These are phyloP conservation scores for Netelia virgata DNA, from an alignment of 2,888 invertebrate species.

Conservation along the genomic window DNA sequence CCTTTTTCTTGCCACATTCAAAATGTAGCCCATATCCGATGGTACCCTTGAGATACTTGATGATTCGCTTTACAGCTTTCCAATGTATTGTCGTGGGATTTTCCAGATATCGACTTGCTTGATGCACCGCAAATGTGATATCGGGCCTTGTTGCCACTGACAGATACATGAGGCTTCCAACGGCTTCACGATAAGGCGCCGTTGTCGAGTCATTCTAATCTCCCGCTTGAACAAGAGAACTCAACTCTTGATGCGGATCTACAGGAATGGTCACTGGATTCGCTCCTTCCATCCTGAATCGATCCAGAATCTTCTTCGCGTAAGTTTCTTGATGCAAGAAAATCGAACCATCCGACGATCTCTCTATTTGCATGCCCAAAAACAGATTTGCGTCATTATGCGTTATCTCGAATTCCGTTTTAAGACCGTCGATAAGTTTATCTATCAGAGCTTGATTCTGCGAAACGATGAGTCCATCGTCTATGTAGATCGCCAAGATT, in stretches of 20 bases:
- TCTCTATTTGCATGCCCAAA: too few species aligned
- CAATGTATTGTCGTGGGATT: background rate
- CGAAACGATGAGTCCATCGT: too few species aligned
- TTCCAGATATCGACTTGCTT: background rate
- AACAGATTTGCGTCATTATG: too few species aligned
- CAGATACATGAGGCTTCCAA: background rate
- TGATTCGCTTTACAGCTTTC: conserved; percentile 54
- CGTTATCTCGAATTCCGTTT: too few species aligned
- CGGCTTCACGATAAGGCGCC: conserved; percentile 4
- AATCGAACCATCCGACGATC: background rate
- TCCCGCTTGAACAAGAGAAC: background rate
- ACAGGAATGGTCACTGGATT: background rate
- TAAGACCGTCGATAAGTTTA: too few species aligned
- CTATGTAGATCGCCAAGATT: too few species aligned
- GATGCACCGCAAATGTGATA: background rate
- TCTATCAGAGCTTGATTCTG: too few species aligned
- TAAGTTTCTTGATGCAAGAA: background rate
- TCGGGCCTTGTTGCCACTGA: conserved; percentile 6
- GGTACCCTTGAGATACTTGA: conserved; percentile 56
- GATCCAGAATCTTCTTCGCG: background rate
- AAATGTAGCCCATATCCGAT: conserved; percentile 59
- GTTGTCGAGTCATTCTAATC: background rate
- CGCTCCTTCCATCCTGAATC: conserved; percentile 54
- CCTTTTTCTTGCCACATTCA: conserved; percentile 6
- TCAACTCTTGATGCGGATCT: conserved; percentile 1